Base-by-base conservation (phyloP, 2,797 vertebrate species). In the Enteromius mattozi region DNA sequence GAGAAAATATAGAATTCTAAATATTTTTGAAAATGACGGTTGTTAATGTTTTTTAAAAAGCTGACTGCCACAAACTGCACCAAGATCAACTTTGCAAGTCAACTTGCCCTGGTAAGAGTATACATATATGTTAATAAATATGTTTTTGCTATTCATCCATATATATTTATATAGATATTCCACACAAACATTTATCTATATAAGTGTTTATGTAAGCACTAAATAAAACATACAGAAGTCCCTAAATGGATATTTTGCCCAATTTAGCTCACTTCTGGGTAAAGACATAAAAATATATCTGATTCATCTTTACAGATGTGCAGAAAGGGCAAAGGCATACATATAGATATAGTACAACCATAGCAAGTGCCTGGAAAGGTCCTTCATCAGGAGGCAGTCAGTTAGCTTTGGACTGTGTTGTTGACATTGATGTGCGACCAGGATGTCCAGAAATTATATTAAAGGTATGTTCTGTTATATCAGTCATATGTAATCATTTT, bases 341-440 rank as follows among this genome's bases (percentile, higher is more conserved):
- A 69, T 97, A 96, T 87, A 94, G 90, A 63, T 97, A 97, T 88
- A 94, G 93, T 80, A 90, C 95, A 1, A 88, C 87, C 13, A 93
- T 95, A 78, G 92, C 86, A 85, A 96, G 94, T 1, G 93, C 92
- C 80, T 92, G 95, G 61, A 93, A 95, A 61, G 94, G 93, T 78
- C 89, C 90, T 1, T 89, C 21, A 13, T 78, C 83, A 56, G 95
- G 94, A 71, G 91, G 91, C 74, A 95, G 94, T 51, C 93, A 95
- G 51, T 87, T 97, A 71, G 91, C 94, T 78, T 89, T 98, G 81
- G 95, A 96, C 88, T 96, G 96, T 79, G 91, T 94, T 82, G 95
- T 95, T 72, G 90, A 96, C 80, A 91, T 97, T 1, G 92, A 96
- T 1, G 92, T 92, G 3, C 17, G 96, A 75, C 96, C 95, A 77